Percentiles rank a stretch among this genome's conserved stretches.
phyloP scores from a whole-genome alignment of 2,888 invertebrate species.

The Linnaemya tessellans region DNA sequence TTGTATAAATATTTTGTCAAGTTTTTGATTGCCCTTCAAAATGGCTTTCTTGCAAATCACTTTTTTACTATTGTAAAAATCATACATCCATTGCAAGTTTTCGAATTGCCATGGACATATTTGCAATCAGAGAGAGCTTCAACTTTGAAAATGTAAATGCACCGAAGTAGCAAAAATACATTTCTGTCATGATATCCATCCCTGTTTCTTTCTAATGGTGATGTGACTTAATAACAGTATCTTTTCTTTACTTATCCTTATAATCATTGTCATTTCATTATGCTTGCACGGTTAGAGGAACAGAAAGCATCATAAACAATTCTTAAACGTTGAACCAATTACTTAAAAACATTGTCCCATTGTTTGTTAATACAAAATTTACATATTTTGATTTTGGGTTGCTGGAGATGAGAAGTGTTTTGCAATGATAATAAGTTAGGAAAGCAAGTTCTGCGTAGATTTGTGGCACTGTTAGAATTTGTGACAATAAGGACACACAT shows the following conservation, averaged over 20 bases:
- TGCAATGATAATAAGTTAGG: constrained; percentile 6
- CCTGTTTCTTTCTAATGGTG: constrained; percentile 46
- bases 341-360: constrained; percentile 82
- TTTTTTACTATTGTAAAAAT: too few relatives aligned
- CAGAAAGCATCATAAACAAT: constrained; percentile 78
- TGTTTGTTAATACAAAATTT: constrained; percentile 81
- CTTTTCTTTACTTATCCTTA: constrained; percentile 25
- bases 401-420: constrained; percentile 17
- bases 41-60: too few relatives aligned
- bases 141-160: too few relatives aligned
- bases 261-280: constrained; percentile 11
- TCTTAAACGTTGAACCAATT: constrained; percentile 83
- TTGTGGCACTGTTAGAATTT: background rate
- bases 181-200: too few relatives aligned
- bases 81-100: too few relatives aligned
- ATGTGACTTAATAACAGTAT: constrained; percentile 3
- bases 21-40: too few relatives aligned
- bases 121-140: too few relatives aligned
- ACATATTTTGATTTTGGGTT: constrained; percentile 80
- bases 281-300: background rate
- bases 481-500: background rate
- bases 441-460: background rate
- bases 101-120: too few relatives aligned
- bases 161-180: too few relatives aligned
- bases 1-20: too few relatives aligned